These are phyloP conservation scores for Cyclargus thomasi DNA, from an alignment of 1,140 invertebrate genomes.

Conservation along the genomic window DNA sequence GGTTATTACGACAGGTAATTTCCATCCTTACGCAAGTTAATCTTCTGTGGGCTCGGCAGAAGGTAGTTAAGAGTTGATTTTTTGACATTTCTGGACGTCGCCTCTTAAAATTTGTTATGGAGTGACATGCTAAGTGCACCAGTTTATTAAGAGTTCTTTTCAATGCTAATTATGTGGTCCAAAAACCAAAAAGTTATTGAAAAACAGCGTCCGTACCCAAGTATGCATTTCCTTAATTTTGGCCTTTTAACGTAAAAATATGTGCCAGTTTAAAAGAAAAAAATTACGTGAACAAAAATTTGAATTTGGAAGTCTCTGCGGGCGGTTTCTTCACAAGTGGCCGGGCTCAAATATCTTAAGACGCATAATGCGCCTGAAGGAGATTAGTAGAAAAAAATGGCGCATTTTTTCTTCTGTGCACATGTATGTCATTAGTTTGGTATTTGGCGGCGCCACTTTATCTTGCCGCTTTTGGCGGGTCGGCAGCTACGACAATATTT, in stretches of 20 bases:
- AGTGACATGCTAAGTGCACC: not conserved
- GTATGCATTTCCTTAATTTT: not conserved
- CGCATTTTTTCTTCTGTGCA: constrained; percentile 28
- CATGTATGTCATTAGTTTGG: constrained; percentile 67
- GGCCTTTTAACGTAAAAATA: not conserved
- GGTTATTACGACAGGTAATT: constrained; percentile 9
- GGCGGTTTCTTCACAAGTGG: constrained; percentile 1
- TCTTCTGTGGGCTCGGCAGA: not conserved
- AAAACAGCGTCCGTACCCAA: not conserved
- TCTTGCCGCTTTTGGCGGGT: constrained; percentile 49
- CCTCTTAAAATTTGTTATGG: not conserved
- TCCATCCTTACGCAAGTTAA: not conserved
- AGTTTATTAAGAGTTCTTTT: not conserved
- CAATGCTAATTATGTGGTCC: not conserved
- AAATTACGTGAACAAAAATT: not conserved
- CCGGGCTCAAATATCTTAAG: constrained; percentile 1
- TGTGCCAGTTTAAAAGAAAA: not conserved
- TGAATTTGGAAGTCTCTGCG: not conserved
- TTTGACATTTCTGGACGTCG: not conserved
- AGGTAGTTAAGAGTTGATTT: constrained; percentile 3
- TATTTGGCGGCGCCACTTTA: constrained; percentile 41
- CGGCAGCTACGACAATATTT: constrained; percentile 67
- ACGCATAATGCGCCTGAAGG: not conserved
- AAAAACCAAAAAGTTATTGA: not conserved
- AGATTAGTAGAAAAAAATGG: constrained; percentile 7